Evolutionary conservation across 1,140 invertebrate genomes (phyloP).

Genomic region (Macrobrachium nipponense): DNA sequence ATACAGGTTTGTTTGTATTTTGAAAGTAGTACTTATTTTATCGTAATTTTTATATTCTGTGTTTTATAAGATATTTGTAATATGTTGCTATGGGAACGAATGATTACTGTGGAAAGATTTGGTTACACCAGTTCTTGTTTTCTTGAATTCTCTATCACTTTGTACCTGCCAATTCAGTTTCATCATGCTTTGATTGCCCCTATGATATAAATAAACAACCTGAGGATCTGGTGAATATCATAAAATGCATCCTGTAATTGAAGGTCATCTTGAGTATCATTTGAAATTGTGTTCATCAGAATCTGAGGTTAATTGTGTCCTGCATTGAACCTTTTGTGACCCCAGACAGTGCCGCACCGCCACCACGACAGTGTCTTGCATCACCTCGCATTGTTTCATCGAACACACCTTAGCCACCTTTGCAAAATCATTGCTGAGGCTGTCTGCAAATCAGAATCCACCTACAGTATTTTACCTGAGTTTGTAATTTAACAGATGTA

Average conservation of each 20-base stretch:
- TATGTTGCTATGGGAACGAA: background rate
- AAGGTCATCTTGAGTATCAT: too few species aligned
- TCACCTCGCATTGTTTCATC: slow-evolving; percentile 58
- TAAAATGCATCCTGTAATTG: too few species aligned
- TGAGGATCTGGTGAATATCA: slow-evolving; percentile 30
- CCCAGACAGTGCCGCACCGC: slow-evolving; percentile 55
- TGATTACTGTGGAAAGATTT: slow-evolving; percentile 2
- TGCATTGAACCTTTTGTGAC: slow-evolving; percentile 27
- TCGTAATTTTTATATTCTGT: slow-evolving; percentile 15
- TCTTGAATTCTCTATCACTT: slow-evolving; percentile 29
- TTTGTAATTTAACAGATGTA: slow-evolving; percentile 37
- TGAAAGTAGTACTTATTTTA: slow-evolving; percentile 40
- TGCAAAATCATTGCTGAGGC: slow-evolving; percentile 1
- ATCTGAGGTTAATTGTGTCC: slow-evolving; percentile 15
- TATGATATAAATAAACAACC: slow-evolving; percentile 26
- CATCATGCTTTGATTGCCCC: slow-evolving; percentile 56
- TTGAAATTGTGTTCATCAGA: background rate
- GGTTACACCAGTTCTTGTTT: background rate
- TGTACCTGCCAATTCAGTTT: slow-evolving; percentile 42
- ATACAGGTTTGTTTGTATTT: slow-evolving; percentile 38
- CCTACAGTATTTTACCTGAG: slow-evolving; percentile 40
- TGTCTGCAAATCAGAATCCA: slow-evolving; percentile 18
- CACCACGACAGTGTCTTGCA: slow-evolving; percentile 57
- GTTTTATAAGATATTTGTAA: background rate
- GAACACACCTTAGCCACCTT: slow-evolving; percentile 50